A percentile compares a stretch with the other conserved stretches of the same genome.
phyloP scores from a whole-genome alignment of 2,888 invertebrate species.

The Epicampocera succincta region DNA sequence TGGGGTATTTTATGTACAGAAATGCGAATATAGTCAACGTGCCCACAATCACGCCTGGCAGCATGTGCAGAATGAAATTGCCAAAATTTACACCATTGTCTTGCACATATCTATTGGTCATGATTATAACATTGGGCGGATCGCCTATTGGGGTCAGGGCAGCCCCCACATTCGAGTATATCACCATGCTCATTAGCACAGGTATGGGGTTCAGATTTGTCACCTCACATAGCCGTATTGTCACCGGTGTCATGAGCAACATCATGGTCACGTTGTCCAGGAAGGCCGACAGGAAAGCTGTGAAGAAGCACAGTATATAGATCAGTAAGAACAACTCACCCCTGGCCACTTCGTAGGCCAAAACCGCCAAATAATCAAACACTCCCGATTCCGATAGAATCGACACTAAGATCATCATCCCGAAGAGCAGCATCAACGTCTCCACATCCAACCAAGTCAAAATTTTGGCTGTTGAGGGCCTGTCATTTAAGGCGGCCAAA shows the following conservation, averaged over 20 bases:
- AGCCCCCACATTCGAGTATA: constrained; percentile 95
- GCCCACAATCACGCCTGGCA: constrained; percentile 87
- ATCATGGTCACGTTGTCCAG: constrained; percentile 90
- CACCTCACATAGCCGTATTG: constrained; percentile 91
- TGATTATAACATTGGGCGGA: constrained; percentile 85
- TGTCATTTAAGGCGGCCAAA: constrained; percentile 85
- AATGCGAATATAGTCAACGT: constrained; percentile 86
- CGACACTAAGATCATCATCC: constrained; percentile 91
- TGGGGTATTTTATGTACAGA: constrained; percentile 87
- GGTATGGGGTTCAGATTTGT: constrained; percentile 92
- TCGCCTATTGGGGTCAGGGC: constrained; percentile 95
- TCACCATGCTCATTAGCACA: constrained; percentile 91
- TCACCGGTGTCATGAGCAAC: constrained; percentile 88
- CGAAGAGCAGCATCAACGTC: constrained; percentile 86
- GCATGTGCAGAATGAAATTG: constrained; percentile 90
- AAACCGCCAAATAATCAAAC: constrained; percentile 88
- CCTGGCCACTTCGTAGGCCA: constrained; percentile 85
- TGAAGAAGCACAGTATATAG: constrained; percentile 86
- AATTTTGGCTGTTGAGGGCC: constrained; percentile 85
- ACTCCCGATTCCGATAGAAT: constrained; percentile 89
- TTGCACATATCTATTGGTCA: constrained; percentile 74
- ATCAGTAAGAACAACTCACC: constrained; percentile 88
- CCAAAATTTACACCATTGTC: constrained; percentile 87
- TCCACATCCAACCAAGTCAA: constrained; percentile 89
- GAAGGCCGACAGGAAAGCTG: constrained; percentile 86